Evolutionary conservation across 2,113 vertebrate species (phyloP).

Genomic region (Hyaena hyaena): DNA sequence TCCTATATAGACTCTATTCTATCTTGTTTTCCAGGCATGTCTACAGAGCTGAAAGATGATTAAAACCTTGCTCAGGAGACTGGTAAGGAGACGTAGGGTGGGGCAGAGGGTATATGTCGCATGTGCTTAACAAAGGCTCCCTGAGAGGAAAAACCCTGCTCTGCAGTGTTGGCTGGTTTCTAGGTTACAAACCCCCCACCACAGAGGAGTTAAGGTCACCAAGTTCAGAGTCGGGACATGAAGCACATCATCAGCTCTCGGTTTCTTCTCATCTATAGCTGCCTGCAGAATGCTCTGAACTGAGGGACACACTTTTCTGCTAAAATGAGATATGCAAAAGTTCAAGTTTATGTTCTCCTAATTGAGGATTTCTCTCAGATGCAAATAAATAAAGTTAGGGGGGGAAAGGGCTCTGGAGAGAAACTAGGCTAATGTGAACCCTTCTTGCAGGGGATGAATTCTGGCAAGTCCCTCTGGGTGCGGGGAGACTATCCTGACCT

Average conservation of each 20-base stretch:
- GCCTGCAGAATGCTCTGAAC: neutral
- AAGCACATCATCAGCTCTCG: neutral
- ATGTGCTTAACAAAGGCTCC: neutral
- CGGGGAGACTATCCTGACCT: neutral
- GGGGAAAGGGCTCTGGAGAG: neutral
- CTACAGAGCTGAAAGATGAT: neutral
- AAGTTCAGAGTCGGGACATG: neutral
- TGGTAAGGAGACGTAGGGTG: neutral
- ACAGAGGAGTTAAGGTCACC: neutral
- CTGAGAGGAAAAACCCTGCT: neutral
- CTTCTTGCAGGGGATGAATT: neutral
- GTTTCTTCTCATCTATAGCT: neutral
- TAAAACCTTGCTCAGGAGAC: neutral
- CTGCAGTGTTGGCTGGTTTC: neutral
- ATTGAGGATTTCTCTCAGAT: neutral
- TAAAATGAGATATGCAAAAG: constrained; percentile 1
- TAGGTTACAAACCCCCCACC: neutral
- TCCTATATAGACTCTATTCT: neutral
- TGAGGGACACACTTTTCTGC: neutral
- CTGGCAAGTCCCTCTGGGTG: neutral
- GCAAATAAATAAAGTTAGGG: constrained; percentile 25
- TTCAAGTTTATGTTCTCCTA: neutral
- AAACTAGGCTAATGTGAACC: neutral
- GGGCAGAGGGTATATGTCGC: neutral
- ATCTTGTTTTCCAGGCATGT: neutral